These are phyloP conservation scores for Synanceia verrucosa DNA, from an alignment of 2,797 vertebrate species.

Conservation along the genomic window DNA sequence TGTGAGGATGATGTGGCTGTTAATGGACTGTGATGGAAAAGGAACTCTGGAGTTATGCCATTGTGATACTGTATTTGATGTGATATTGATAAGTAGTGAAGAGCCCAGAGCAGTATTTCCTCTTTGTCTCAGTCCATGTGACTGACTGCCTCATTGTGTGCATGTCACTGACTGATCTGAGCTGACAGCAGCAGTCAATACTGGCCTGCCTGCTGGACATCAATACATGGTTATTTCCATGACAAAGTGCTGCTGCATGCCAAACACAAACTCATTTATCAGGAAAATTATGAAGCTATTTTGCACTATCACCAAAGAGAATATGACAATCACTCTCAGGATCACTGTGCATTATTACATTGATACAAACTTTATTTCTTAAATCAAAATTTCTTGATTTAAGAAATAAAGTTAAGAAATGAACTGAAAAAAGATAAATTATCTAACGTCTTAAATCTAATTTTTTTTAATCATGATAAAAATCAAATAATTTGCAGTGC, in stretches of 20 bases:
- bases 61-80: slow-evolving; percentile 16
- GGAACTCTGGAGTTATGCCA: neutral
- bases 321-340: neutral
- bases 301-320: neutral
- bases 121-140: slow-evolving; percentile 5
- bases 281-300: neutral
- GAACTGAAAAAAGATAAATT: too few relatives aligned
- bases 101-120: slow-evolving; percentile 1
- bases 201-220: slow-evolving; percentile 17
- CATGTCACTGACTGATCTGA: neutral
- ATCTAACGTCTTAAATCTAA: too few relatives aligned
- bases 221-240: slow-evolving; percentile 65
- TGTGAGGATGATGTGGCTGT: slow-evolving; percentile 2
- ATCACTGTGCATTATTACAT: neutral
- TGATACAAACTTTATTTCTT: too few relatives aligned
- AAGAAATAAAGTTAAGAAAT: too few relatives aligned
- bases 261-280: neutral
- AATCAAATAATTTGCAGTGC: too few relatives aligned
- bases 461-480: too few relatives aligned
- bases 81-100: slow-evolving; percentile 7
- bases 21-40: neutral
- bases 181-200: slow-evolving; percentile 50
- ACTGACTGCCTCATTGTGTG: slow-evolving; percentile 14
- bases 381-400: too few relatives aligned
- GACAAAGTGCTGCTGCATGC: neutral